These are phyloP conservation scores for Tribolium castaneum DNA, from an alignment of 1,140 invertebrate species.

Conservation along the genomic window DNA sequence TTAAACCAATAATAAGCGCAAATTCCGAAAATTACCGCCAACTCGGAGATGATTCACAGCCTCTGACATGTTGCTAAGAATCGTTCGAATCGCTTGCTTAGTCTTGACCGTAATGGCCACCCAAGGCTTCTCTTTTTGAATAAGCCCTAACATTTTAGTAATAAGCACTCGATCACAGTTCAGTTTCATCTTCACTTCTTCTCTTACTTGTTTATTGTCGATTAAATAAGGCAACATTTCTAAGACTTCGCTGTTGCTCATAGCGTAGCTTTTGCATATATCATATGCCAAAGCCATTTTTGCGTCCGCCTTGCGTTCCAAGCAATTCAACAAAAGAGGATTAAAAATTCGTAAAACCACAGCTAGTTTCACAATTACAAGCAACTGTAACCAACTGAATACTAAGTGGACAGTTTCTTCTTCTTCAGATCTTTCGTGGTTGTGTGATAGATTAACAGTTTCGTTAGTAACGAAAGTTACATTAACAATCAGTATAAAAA, in stretches of 20 bases:
- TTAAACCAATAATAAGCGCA: not conserved
- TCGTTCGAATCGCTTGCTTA: constrained; percentile 64
- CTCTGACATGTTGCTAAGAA: constrained; percentile 61
- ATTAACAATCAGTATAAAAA: constrained; percentile 34
- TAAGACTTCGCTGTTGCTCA: constrained; percentile 69
- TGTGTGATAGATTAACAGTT: no score
- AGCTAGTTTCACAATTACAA: not conserved
- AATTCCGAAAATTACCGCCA: not conserved
- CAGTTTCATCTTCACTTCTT: constrained; percentile 60
- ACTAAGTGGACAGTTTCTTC: no score
- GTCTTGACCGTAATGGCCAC: constrained; percentile 67
- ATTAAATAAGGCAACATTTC: constrained; percentile 69
- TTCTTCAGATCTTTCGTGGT: no score
- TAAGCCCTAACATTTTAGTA: constrained; percentile 63
- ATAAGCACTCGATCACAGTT: constrained; percentile 64
- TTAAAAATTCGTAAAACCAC: not conserved
- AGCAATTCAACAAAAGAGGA: constrained; percentile 51
- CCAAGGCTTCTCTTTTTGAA: constrained; percentile 65
- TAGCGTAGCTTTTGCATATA: constrained; percentile 67
- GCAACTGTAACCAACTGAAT: not conserved
- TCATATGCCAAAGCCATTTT: constrained; percentile 63
- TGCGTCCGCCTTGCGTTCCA: constrained; percentile 59
- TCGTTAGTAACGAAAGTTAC: no score
- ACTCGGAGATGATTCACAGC: not conserved
- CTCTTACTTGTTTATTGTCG: constrained; percentile 66